These are phyloP conservation scores for Oconnorella tubifera DNA, from an alignment of 2,888 invertebrate genomes.

Conservation along the genomic window DNA sequence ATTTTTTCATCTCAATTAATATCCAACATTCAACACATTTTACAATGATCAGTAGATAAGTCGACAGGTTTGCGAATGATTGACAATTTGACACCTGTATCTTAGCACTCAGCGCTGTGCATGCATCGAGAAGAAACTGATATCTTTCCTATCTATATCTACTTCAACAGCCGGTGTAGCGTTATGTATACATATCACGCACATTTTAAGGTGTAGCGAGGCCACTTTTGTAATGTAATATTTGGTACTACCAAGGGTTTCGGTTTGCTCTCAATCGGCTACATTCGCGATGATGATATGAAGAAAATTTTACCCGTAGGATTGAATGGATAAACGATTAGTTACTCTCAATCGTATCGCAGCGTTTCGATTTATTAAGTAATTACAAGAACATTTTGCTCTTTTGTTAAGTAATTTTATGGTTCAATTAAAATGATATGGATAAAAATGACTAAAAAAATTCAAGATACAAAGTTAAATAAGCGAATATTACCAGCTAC, in stretches of 20 bases:
- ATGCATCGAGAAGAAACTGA: not conserved
- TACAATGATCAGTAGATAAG: not conserved
- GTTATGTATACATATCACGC: not conserved
- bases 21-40: not conserved
- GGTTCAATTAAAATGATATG: too few species aligned
- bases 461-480: too few species aligned
- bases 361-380: too few species aligned
- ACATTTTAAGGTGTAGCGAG: not conserved
- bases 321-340: too few species aligned
- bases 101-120: not conserved
- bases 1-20: not conserved
- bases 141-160: conserved; percentile 5
- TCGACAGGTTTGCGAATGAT: not conserved
- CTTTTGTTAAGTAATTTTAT: too few species aligned
- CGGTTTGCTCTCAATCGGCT: too few species aligned
- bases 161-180: not conserved
- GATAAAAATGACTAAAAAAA: too few species aligned
- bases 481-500: too few species aligned
- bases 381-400: too few species aligned
- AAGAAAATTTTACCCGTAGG: too few species aligned
- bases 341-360: too few species aligned
- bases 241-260: not conserved
- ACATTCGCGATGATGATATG: too few species aligned
- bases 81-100: conserved; percentile 1
- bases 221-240: conserved; percentile 11